These are phyloP conservation scores for Lanius ludovicianus DNA, from an alignment of 2,113 vertebrate species.

Conservation along the genomic window DNA sequence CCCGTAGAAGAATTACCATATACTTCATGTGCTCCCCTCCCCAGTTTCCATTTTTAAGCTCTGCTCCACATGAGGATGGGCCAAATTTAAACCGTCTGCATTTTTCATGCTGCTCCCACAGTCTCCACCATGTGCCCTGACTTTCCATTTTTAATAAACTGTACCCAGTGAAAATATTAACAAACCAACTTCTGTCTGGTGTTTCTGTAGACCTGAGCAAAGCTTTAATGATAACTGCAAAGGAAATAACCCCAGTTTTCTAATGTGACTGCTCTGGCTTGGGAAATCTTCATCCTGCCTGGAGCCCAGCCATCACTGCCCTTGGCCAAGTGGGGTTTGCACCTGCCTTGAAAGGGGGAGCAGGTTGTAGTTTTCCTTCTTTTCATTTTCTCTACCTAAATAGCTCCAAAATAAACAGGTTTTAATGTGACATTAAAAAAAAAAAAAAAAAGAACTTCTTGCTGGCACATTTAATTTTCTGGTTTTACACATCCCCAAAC, in stretches of 20 bases:
- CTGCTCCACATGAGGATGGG: conserved; percentile 12
- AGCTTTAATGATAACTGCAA: neutral
- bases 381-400: neutral
- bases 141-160: neutral
- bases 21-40: neutral
- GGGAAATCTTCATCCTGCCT: neutral
- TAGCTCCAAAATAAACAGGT: neutral
- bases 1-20: conserved; percentile 36
- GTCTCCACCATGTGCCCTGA: neutral
- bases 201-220: rapidly evolving
- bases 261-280: neutral
- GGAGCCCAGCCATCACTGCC: neutral
- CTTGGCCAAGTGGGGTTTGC: neutral
- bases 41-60: conserved; percentile 31
- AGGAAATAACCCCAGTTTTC: neutral
- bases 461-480: neutral
- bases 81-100: conserved; percentile 16
- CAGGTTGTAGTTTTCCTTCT: neutral
- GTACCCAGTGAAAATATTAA: neutral
- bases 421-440: neutral
- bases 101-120: neutral
- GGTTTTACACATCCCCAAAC: neutral
- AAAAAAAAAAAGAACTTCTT: neutral
- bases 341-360: neutral
- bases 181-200: neutral